Conservation (phyloP, 2,797 vertebrate species). For the Crenichthys baileyi region DNA sequence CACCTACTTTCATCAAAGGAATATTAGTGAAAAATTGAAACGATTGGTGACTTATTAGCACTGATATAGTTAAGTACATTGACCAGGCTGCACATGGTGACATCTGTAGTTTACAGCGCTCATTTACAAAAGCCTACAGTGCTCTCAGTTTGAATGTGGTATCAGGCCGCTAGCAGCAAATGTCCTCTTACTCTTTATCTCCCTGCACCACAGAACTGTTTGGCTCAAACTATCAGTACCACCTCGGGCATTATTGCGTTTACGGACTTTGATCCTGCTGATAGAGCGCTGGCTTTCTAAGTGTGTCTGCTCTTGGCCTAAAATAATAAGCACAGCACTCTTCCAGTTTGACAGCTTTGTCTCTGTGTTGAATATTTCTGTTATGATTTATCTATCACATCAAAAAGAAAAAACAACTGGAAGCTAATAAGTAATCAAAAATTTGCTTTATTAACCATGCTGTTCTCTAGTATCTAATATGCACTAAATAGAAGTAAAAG, state of each 20-base stretch:
- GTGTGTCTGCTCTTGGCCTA: conserved; percentile 29
- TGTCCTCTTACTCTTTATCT: conserved; percentile 44
- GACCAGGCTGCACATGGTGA: background rate
- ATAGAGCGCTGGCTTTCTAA: conserved; percentile 46
- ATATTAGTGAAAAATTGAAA: conserved; percentile 9
- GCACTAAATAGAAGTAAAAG: too few relatives aligned
- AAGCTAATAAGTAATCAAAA: too few relatives aligned
- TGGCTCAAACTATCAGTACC: conserved; percentile 45
- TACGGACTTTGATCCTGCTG: conserved; percentile 57
- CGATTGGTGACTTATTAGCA: background rate
- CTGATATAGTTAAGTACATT: background rate
- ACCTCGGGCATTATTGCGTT: conserved; percentile 47
- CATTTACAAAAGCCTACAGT: conserved; percentile 5
- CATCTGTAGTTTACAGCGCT: conserved; percentile 2
- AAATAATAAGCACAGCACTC: conserved; percentile 35
- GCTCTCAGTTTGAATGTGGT: conserved; percentile 12
- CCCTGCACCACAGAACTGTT: conserved; percentile 26
- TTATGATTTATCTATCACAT: too few relatives aligned
- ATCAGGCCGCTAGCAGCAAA: conserved; percentile 9
- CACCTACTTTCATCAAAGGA: background rate
- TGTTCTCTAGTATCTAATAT: too few relatives aligned
- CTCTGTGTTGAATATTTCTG: conserved; percentile 14
- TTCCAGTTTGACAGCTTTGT: conserved; percentile 22
- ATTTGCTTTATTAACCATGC: too few relatives aligned
- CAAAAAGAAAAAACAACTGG: background rate